phyloP scores from a whole-genome alignment of 2,888 invertebrate genomes.

The Epinotia nisella region DNA sequence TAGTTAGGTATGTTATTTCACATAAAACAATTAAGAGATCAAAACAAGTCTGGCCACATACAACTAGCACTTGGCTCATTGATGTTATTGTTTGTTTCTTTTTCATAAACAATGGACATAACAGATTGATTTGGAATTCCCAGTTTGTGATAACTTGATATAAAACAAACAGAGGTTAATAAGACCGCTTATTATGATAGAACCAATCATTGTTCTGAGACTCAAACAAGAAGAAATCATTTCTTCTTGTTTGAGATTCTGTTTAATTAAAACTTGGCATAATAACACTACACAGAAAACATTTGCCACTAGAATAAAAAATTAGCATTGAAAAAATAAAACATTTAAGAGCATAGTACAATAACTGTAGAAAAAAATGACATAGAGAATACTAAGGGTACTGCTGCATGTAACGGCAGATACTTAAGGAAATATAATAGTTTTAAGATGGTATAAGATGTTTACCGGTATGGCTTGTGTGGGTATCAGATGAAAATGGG shows the following conservation, averaged over 20 bases:
- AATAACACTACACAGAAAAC: neutral
- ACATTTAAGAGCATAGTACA: slow-evolving; percentile 11
- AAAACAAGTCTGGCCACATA: slow-evolving; percentile 7
- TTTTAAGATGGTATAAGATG: neutral
- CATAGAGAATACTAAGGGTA: slow-evolving; percentile 10
- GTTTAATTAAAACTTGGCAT: neutral
- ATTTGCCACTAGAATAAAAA: slow-evolving; percentile 10
- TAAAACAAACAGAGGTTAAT: slow-evolving; percentile 27
- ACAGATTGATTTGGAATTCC: slow-evolving; percentile 33
- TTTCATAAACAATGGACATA: slow-evolving; percentile 16
- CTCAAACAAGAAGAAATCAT: too few relatives aligned
- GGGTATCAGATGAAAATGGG: slow-evolving; percentile 75
- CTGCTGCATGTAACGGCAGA: slow-evolving; percentile 1
- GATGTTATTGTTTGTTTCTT: slow-evolving; percentile 23
- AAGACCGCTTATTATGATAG: slow-evolving; percentile 3
- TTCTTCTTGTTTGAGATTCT: neutral
- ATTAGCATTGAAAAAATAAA: slow-evolving; percentile 8
- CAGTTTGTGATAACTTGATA: slow-evolving; percentile 32
- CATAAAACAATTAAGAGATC: slow-evolving; percentile 20
- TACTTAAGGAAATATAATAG: neutral
- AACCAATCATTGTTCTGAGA: neutral
- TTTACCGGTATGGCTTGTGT: slow-evolving; percentile 66
- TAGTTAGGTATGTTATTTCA: slow-evolving; percentile 5
- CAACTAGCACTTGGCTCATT: slow-evolving; percentile 10
- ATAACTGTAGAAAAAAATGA: slow-evolving; percentile 18